Conservation (phyloP, 2,888 invertebrate genomes). For the Pimpla rufipes region DNA sequence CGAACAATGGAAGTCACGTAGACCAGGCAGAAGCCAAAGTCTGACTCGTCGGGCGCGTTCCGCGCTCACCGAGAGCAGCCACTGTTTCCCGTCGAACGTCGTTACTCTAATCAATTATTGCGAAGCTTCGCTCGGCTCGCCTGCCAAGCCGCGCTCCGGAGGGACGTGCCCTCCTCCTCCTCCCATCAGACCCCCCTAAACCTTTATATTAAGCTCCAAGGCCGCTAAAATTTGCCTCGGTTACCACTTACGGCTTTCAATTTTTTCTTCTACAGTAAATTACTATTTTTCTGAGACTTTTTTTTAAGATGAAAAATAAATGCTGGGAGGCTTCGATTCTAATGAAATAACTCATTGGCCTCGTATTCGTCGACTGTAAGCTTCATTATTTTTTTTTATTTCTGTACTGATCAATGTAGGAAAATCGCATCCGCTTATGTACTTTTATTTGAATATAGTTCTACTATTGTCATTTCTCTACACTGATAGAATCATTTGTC, state of each 20-base stretch:
- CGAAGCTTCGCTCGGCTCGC: constrained; percentile 44
- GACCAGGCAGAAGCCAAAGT: constrained; percentile 63
- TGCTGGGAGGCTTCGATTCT: neutral
- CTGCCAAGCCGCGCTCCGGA: constrained; percentile 18
- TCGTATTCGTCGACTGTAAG: neutral
- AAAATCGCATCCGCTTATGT: neutral
- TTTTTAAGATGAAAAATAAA: constrained; percentile 5
- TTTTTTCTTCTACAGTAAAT: constrained; percentile 19
- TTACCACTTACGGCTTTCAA: neutral
- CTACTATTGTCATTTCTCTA: neutral
- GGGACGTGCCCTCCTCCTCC: constrained; percentile 3
- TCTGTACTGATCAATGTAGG: neutral
- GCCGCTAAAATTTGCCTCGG: constrained; percentile 31
- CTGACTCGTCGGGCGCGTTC: constrained; percentile 58
- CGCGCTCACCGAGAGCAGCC: constrained; percentile 54
- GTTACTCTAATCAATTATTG: constrained; percentile 70
- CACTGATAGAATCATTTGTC: neutral
- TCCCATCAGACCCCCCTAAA: constrained; percentile 8
- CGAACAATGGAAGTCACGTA: constrained; percentile 71
- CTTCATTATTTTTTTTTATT: neutral
- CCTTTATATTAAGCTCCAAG: constrained; percentile 34
- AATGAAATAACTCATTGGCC: constrained; percentile 7
- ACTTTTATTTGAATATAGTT: neutral
- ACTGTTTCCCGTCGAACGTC: constrained; percentile 65
- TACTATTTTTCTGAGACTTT: neutral